Conservation (phyloP, 2,797 vertebrate species). For the Pseudochirops cupreus region DNA sequence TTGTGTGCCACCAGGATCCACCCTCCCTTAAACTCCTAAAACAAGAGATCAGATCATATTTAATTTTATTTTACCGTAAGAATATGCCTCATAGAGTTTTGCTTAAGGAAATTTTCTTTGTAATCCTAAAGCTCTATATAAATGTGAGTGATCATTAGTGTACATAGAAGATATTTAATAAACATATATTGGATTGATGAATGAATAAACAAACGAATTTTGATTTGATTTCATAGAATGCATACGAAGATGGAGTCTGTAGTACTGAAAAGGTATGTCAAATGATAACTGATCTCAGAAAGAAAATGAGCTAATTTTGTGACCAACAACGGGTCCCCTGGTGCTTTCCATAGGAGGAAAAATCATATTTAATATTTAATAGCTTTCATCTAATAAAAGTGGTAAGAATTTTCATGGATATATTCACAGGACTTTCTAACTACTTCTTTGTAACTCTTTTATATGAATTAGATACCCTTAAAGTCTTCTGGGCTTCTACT, state of each 20-base stretch:
- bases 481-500: conserved; percentile 23
- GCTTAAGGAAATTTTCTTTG: background rate
- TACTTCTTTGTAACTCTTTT: background rate
- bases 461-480: background rate
- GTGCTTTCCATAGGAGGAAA: background rate
- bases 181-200: background rate
- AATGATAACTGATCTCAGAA: background rate
- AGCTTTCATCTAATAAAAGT: background rate
- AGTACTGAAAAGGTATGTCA: background rate
- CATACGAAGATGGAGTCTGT: background rate
- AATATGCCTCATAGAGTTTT: background rate
- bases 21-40: background rate
- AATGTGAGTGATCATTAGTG: too few species aligned
- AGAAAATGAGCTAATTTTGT: background rate
- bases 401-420: background rate
- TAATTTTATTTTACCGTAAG: background rate
- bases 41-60: background rate
- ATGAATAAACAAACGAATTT: background rate
- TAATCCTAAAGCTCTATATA: background rate
- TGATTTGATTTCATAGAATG: background rate
- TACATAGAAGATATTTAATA: background rate
- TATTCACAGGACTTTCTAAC: background rate
- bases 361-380: background rate
- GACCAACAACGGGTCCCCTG: background rate
- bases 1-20: background rate